A percentile compares a stretch with the other conserved stretches of the same genome.
These are phyloP conservation scores for Ophioderma brevispina DNA, from an alignment of 35 echinoderm and acorn worm species.

Conservation along the genomic window DNA sequence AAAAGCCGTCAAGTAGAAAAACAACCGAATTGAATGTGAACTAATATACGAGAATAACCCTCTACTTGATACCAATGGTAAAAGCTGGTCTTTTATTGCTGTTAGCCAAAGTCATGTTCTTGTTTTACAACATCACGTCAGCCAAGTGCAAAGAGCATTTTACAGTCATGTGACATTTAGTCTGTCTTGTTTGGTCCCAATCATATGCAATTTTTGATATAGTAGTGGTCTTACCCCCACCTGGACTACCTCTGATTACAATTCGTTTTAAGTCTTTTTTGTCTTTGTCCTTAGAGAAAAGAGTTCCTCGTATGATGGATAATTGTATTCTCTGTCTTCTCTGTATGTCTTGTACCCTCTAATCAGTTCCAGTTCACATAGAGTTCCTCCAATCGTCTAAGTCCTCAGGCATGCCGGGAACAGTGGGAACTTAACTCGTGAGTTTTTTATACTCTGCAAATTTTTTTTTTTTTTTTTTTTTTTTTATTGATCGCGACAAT, in stretches of 20 bases:
- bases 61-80: background rate
- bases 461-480: too few species aligned
- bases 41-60: background rate
- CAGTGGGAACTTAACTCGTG: too few species aligned
- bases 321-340: background rate
- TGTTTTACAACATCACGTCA: background rate
- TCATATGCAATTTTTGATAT: constrained; percentile 19
- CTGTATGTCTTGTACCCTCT: background rate
- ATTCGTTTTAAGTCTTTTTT: background rate
- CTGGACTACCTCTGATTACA: background rate
- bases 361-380: too few species aligned
- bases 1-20: background rate
- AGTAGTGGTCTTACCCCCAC: background rate
- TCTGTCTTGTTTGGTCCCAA: background rate
- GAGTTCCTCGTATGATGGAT: background rate
- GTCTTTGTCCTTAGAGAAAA: background rate
- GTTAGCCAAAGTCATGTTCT: background rate
- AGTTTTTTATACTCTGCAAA: too few species aligned
- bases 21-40: background rate
- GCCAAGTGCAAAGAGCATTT: constrained; percentile 7
- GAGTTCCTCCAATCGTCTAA: too few species aligned
- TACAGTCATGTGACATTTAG: background rate
- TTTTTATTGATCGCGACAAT: too few species aligned
- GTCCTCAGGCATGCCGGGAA: too few species aligned
- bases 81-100: background rate